A percentile compares a stretch with the other conserved stretches of the same genome.
Evolutionary conservation across 2,888 invertebrate genomes (phyloP).

Genomic region (Aquatica leii): DNA sequence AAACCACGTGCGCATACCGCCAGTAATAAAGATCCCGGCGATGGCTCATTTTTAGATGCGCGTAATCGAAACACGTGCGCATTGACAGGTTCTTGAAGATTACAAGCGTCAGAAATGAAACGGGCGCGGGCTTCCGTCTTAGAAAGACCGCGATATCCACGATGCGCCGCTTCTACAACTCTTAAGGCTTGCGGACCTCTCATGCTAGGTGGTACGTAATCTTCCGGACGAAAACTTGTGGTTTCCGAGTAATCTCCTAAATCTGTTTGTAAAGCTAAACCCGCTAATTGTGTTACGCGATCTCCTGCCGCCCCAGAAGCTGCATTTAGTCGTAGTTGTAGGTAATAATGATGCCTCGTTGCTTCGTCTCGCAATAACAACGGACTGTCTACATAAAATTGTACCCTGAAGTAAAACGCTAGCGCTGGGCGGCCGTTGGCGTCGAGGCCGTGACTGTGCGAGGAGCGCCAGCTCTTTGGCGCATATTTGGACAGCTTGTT

Average conservation of each 20-base stretch:
- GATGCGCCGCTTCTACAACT: slow-evolving; percentile 78
- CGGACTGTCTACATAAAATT: slow-evolving; percentile 94
- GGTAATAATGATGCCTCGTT: slow-evolving; percentile 92
- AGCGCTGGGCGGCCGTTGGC: slow-evolving; percentile 89
- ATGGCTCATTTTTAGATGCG: slow-evolving; percentile 76
- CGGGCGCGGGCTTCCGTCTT: slow-evolving; percentile 84
- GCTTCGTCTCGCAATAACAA: slow-evolving; percentile 89
- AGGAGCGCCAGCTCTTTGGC: slow-evolving; percentile 95
- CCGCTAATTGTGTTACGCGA: slow-evolving; percentile 82
- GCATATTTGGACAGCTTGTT: slow-evolving; percentile 96
- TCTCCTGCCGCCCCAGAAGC: slow-evolving; percentile 70
- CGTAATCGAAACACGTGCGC: slow-evolving; percentile 84
- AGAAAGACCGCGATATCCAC: slow-evolving; percentile 79
- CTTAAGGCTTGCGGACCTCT: slow-evolving; percentile 65
- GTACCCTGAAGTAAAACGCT: slow-evolving; percentile 89
- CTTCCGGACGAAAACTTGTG: slow-evolving; percentile 78
- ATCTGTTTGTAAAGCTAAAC: slow-evolving; percentile 92
- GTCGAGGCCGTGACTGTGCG: slow-evolving; percentile 90
- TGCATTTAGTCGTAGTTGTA: slow-evolving; percentile 91
- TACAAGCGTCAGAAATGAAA: slow-evolving; percentile 90
- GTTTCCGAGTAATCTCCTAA: slow-evolving; percentile 79
- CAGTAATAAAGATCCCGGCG: slow-evolving; percentile 84
- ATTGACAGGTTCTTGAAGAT: slow-evolving; percentile 85
- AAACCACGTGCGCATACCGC: slow-evolving; percentile 93
- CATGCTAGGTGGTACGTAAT: slow-evolving; percentile 80